A percentile compares a stretch with the other conserved stretches of the same genome.
These are phyloP conservation scores for Hemicordylus capensis DNA, from an alignment of 2,113 vertebrate genomes.

Conservation along the genomic window DNA sequence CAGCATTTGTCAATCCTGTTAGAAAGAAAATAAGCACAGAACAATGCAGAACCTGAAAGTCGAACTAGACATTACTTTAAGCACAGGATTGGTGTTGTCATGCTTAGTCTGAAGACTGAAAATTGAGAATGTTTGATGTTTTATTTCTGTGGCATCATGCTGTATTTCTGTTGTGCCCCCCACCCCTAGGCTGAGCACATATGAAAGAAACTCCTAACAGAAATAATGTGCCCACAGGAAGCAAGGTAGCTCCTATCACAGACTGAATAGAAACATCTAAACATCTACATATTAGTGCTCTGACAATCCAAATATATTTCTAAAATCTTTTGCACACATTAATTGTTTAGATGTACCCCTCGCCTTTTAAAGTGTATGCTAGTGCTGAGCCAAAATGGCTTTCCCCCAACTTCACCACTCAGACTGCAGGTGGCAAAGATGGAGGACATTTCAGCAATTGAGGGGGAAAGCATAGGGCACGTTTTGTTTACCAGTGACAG, in stretches of 20 bases:
- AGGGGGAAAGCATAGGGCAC: background rate
- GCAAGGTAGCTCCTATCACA: background rate
- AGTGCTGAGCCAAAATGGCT: background rate
- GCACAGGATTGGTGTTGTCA: background rate
- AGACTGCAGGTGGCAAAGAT: background rate
- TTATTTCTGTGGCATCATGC: background rate
- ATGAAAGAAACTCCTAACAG: background rate
- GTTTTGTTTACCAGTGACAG: background rate
- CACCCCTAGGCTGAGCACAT: too few relatives aligned
- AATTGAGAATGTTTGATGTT: too few relatives aligned
- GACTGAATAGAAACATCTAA: background rate
- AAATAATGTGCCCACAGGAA: background rate
- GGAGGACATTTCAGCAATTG: background rate
- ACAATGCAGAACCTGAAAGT: background rate
- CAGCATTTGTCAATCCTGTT: slow-evolving; percentile 4
- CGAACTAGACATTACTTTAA: background rate
- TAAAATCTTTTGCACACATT: background rate
- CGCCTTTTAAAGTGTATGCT: background rate
- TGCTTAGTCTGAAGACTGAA: too few relatives aligned
- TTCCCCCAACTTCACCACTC: background rate
- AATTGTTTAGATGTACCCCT: background rate
- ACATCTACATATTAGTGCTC: background rate
- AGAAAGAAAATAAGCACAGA: background rate
- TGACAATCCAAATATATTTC: background rate
- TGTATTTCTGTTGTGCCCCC: background rate